Evolutionary conservation across 2,797 vertebrate species (phyloP).

Genomic region (Oreochromis grahami): DNA sequence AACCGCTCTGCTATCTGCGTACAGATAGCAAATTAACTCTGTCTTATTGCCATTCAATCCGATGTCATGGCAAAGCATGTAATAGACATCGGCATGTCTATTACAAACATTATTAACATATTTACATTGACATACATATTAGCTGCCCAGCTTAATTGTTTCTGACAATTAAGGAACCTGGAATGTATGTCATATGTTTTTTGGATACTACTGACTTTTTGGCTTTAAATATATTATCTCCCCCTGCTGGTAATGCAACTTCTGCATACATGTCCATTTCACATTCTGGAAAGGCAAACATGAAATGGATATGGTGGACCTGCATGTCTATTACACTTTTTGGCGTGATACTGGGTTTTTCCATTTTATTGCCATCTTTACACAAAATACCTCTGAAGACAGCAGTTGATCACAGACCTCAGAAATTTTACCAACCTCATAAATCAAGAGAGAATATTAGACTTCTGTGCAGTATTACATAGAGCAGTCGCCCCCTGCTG

Average conservation of each 20-base stretch:
- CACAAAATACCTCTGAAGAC: not conserved
- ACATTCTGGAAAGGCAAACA: not conserved
- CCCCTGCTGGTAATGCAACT: not conserved
- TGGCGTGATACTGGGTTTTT: not conserved
- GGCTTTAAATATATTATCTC: not conserved
- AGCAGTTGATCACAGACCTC: not conserved
- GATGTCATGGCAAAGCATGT: not conserved
- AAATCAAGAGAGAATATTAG: not conserved
- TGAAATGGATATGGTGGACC: not conserved
- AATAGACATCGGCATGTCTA: not conserved
- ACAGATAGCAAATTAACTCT: not conserved
- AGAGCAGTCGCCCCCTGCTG: not conserved
- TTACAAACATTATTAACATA: not conserved
- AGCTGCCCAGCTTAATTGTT: not conserved
- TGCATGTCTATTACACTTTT: not conserved
- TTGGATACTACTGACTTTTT: not conserved
- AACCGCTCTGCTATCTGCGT: not conserved
- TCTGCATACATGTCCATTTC: not conserved
- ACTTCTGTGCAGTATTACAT: not conserved
- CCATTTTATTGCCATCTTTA: not conserved
- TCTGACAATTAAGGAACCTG: not conserved
- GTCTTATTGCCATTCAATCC: not conserved
- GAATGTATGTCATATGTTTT: fast-evolving
- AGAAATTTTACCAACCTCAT: not conserved
- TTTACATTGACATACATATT: not conserved